Base-by-base conservation (phyloP, 2,113 vertebrate genomes). In the Uria aalge region DNA sequence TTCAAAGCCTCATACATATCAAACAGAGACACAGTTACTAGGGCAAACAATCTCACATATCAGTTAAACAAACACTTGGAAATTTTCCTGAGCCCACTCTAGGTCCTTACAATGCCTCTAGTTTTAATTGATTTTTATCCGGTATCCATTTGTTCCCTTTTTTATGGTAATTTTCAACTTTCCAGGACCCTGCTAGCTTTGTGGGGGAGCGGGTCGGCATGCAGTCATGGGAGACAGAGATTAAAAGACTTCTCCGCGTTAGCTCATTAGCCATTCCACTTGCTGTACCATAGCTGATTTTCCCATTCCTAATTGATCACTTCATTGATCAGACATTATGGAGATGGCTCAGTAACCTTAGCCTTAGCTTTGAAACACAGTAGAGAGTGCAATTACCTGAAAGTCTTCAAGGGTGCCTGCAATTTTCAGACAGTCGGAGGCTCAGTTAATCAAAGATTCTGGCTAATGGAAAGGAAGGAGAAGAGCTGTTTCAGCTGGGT, bases 1-100 rank as follows among this genome's bases (percentile, higher is more conserved):
- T 98, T 97, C 94, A 98, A 90, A 88, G 72, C 87, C 85, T 97
- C 94, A 97, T 97, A 94, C 95, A 97, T 95, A 97, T 98, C 96
- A 97, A 96, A 97, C 82, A 96, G 90, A 97, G 82, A 59, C 90
- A 94, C 66, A 95, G 92, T 97, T 96, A 97, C 92, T 92, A 94
- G 92, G 89, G 85, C 96, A 97, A 95, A 97, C 91, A 94, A 62
- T 91, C 82, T 94, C 89, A 82, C 41, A 55, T 50, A 93, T 59
- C 80, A 5, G 0, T 90, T 96, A 93, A 96, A 92, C 92, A 97
- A 97, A 97, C 88, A 94, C 56, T 80, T 71, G 67, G 62, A 96
- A 48, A 52, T 89, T 95, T 94, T 90, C 48, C 75, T 55, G 55
- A 59, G 59, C 43, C 34, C 69, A 64, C 24, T 78, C 60, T n/a